Conservation (phyloP, 1,140 invertebrate genomes). For the Cryptotermes secundus region DNA sequence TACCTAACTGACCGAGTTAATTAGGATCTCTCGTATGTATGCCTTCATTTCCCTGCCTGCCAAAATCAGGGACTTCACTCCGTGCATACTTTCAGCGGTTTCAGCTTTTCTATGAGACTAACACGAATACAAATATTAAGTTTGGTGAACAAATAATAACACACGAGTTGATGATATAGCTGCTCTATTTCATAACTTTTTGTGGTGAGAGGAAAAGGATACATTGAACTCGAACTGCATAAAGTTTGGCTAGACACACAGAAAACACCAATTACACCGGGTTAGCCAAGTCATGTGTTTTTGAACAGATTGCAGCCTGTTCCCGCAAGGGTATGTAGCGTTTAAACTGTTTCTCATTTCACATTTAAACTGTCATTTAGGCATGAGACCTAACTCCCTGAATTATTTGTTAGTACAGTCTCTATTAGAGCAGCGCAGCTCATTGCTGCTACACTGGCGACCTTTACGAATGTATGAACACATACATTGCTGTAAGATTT, state of each 20-base stretch:
- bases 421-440: not conserved
- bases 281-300: not conserved
- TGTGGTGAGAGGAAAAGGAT: not conserved
- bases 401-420: not conserved
- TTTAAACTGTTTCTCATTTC: not conserved
- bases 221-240: not conserved
- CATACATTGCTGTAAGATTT: too few species aligned
- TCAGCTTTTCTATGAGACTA: too few species aligned
- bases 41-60: too few species aligned
- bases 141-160: not conserved
- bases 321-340: not conserved
- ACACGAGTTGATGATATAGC: not conserved
- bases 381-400: not conserved
- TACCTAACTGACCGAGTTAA: too few species aligned
- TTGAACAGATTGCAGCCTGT: not conserved
- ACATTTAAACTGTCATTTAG: not conserved
- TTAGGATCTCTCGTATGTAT: too few species aligned
- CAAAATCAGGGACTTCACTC: too few species aligned
- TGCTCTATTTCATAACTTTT: not conserved
- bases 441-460: not conserved
- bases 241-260: not conserved
- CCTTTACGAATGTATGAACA: too few species aligned
- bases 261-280: not conserved
- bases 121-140: not conserved
- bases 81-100: too few species aligned